Conservation (phyloP, 1,140 invertebrate species). For the Drosophila nannoptera region DNA sequence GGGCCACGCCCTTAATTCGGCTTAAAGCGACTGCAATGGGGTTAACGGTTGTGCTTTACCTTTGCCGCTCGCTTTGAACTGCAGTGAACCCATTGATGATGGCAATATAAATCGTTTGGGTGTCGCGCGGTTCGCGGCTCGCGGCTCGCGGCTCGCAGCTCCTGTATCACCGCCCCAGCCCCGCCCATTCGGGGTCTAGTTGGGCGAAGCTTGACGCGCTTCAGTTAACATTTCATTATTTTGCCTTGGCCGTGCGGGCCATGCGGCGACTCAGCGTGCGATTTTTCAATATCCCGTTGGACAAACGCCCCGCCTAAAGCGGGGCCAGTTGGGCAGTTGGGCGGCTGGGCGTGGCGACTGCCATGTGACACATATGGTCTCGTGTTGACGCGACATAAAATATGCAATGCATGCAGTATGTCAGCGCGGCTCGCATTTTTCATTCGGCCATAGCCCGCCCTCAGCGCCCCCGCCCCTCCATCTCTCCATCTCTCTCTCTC, state of each 20-base stretch:
- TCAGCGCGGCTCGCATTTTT: constrained; percentile 49
- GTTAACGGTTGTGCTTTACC: no score
- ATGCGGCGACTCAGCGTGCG: constrained; percentile 40
- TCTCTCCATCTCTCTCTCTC: constrained; percentile 20
- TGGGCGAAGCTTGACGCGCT: constrained; percentile 25
- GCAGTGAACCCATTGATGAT: no score
- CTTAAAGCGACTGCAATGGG: no score
- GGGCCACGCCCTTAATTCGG: no score
- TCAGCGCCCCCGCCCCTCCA: neutral
- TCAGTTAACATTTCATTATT: constrained; percentile 50
- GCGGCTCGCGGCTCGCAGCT: no score
- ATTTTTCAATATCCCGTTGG: constrained; percentile 71
- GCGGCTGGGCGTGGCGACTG: constrained; percentile 12
- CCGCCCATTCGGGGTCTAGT: constrained; percentile 20
- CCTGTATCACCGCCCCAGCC: neutral
- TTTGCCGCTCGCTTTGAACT: no score
- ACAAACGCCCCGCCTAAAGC: constrained; percentile 57
- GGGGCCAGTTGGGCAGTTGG: neutral
- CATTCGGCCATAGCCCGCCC: constrained; percentile 11
- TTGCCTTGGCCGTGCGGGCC: constrained; percentile 14
- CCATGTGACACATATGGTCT: constrained; percentile 70
- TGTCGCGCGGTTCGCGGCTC: no score
- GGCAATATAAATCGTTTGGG: no score
- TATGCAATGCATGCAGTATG: constrained; percentile 76
- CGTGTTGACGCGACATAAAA: constrained; percentile 76